These are phyloP conservation scores for Philonicus albiceps DNA, from an alignment of 2,888 invertebrate species.

Conservation along the genomic window DNA sequence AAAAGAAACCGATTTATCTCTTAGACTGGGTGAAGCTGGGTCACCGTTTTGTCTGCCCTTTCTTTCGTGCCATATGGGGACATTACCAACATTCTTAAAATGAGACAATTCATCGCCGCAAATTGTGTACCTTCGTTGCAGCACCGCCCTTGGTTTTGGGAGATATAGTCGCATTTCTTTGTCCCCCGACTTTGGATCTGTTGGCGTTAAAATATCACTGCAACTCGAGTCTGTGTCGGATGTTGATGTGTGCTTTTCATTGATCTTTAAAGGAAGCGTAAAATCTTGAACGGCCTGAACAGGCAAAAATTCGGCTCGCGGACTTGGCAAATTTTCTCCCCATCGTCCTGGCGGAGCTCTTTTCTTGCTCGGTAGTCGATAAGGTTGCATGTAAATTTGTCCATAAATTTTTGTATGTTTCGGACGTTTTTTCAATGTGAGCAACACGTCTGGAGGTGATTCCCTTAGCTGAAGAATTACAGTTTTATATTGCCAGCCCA, in stretches of 20 bases:
- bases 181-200: slow-evolving; percentile 58
- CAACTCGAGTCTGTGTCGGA: slow-evolving; percentile 66
- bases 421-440: slow-evolving; percentile 84
- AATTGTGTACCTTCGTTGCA: slow-evolving; percentile 86
- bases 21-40: slow-evolving; percentile 68
- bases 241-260: slow-evolving; percentile 53
- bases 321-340: slow-evolving; percentile 75
- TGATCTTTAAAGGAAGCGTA: slow-evolving; percentile 68
- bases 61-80: slow-evolving; percentile 77
- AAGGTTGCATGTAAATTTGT: slow-evolving; percentile 72
- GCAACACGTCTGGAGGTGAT: slow-evolving; percentile 79
- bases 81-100: slow-evolving; percentile 57
- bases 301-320: slow-evolving; percentile 68
- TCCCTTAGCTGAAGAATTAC: slow-evolving; percentile 77
- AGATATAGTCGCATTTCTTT: slow-evolving; percentile 71
- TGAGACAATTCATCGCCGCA: slow-evolving; percentile 78
- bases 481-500: slow-evolving; percentile 84
- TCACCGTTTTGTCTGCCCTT: slow-evolving; percentile 66
- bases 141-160: slow-evolving; percentile 76
- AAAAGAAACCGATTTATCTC: slow-evolving; percentile 81
- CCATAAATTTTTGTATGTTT: slow-evolving; percentile 82
- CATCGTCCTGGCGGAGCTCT: slow-evolving; percentile 71
- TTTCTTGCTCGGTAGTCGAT: slow-evolving; percentile 76
- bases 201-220: slow-evolving; percentile 68
- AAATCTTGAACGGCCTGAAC: slow-evolving; percentile 65